phyloP scores from a whole-genome alignment of 2,888 invertebrate genomes.

The Hetaerina titia region DNA sequence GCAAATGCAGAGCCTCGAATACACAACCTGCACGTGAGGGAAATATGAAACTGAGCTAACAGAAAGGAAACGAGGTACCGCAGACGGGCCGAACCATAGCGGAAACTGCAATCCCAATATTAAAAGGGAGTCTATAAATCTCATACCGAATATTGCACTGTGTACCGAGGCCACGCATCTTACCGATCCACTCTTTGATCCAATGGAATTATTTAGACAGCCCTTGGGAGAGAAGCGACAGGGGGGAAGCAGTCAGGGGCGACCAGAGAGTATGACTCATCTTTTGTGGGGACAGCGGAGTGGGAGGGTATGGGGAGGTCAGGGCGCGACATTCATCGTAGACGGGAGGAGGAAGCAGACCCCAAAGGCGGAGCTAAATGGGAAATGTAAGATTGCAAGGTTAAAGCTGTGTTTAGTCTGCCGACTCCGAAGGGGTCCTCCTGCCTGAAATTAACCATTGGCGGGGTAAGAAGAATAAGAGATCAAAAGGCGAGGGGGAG shows the following conservation, averaged over 20 bases:
- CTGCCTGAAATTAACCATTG: background rate
- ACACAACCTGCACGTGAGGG: background rate
- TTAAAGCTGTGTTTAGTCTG: background rate
- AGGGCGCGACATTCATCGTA: background rate
- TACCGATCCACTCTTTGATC: background rate
- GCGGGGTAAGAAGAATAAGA: background rate
- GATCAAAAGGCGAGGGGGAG: background rate
- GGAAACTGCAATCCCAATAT: background rate
- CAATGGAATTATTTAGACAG: background rate
- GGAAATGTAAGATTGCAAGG: background rate
- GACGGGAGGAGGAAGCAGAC: background rate
- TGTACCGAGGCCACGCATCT: background rate
- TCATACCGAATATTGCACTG: background rate
- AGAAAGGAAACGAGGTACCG: background rate
- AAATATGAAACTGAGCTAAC: background rate
- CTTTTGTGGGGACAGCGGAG: background rate
- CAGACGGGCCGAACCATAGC: background rate
- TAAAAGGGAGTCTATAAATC: background rate
- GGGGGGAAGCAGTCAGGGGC: background rate
- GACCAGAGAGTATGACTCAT: background rate
- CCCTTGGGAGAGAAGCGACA: background rate
- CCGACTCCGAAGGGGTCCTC: background rate
- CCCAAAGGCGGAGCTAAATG: background rate
- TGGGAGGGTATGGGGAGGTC: background rate
- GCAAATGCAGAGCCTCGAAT: background rate